phyloP scores from a whole-genome alignment of 1,140 invertebrate genomes.

The Brachionus calyciflorus region DNA sequence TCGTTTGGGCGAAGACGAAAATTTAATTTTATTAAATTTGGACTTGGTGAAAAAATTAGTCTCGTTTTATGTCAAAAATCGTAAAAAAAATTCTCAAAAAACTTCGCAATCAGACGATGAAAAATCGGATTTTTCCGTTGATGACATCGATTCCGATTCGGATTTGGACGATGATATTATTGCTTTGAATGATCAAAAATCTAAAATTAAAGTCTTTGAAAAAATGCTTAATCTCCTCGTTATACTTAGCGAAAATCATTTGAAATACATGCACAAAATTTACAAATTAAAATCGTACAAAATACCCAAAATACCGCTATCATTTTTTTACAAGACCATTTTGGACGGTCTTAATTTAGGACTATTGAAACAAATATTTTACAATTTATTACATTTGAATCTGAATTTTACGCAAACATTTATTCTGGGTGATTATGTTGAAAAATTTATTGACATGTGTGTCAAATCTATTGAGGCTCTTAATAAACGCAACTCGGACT shows the following conservation, averaged over 20 bases:
- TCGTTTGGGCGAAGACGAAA: conserved; percentile 88
- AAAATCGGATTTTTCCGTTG: background rate
- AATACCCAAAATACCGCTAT: background rate
- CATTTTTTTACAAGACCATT: conserved; percentile 15
- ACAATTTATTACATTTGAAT: background rate
- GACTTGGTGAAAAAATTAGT: conserved; percentile 84
- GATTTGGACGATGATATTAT: background rate
- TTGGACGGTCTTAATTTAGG: background rate
- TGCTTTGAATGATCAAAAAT: background rate
- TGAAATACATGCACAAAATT: background rate
- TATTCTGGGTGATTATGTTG: background rate
- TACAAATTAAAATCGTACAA: background rate
- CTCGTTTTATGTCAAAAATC: conserved; percentile 73
- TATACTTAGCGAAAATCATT: background rate
- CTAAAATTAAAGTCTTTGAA: conserved; percentile 32
- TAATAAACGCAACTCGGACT: background rate
- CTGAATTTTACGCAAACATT: background rate
- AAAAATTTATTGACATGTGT: conserved; percentile 35
- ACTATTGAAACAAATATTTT: background rate
- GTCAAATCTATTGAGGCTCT: background rate
- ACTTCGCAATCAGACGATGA: background rate
- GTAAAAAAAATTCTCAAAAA: background rate
- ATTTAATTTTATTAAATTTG: conserved; percentile 77
- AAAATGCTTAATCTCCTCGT: background rate
- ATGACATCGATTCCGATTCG: background rate